A percentile compares a stretch with the other conserved stretches of the same genome.
phyloP scores from a whole-genome alignment of 2,888 invertebrate species.

The Drosophila eohydei region DNA sequence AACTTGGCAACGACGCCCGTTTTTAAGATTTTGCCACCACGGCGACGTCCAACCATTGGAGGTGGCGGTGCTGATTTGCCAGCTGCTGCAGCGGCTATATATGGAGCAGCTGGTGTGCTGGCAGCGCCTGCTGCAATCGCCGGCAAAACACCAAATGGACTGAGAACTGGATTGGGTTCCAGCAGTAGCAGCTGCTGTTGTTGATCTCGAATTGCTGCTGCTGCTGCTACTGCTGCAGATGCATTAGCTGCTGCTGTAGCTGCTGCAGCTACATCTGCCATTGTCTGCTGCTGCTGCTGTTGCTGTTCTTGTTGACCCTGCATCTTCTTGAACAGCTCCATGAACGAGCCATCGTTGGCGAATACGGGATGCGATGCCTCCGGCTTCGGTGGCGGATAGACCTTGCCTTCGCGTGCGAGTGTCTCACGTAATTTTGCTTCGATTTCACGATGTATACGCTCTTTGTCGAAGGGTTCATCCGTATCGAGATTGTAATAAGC shows the following conservation, averaged over 20 bases:
- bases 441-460: slow-evolving; percentile 84
- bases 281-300: slow-evolving; percentile 8
- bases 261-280: not conserved
- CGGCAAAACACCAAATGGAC: slow-evolving; percentile 47
- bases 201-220: not conserved
- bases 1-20: slow-evolving; percentile 95
- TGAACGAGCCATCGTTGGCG: slow-evolving; percentile 93
- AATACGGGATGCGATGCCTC: slow-evolving; percentile 86
- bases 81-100: slow-evolving; percentile 72
- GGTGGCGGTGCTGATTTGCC: slow-evolving; percentile 84
- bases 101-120: slow-evolving; percentile 69
- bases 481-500: slow-evolving; percentile 80
- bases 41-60: slow-evolving; percentile 91
- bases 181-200: slow-evolving; percentile 17
- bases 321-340: slow-evolving; percentile 96
- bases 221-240: slow-evolving; percentile 1
- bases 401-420: slow-evolving; percentile 84
- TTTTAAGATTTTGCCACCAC: slow-evolving; percentile 94
- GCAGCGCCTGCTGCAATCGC: slow-evolving; percentile 65
- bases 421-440: slow-evolving; percentile 83
- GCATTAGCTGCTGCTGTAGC: slow-evolving; percentile 1
- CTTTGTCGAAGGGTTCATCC: slow-evolving; percentile 83
- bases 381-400: slow-evolving; percentile 87
- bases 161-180: slow-evolving; percentile 6
- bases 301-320: slow-evolving; percentile 82